Evolutionary conservation across 2,888 invertebrate genomes (phyloP), one percentile per base, ranked within the genome.

Genomic region (Phortica magna): DNA sequence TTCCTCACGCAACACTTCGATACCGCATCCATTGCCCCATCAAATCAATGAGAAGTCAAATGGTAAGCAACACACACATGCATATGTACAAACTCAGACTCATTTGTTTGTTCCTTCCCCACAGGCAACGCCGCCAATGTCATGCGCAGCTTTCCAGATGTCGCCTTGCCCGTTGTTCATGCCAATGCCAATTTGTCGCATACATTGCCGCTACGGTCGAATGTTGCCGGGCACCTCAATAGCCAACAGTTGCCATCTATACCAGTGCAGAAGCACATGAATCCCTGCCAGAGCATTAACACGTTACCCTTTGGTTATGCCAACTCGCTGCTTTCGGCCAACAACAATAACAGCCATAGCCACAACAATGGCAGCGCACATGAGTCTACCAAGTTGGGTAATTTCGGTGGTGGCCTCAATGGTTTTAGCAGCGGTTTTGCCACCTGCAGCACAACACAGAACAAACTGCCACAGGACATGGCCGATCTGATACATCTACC

Each of bases 401-500:
- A 48, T 68, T 42, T n/a, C 43, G 9, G n/a, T 48, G 43, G 22
- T 48, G 68, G 73, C 9, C 31, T n/a, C 31, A 31, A 31, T 19
- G 73, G 75, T n/a, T 76, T 42, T 70, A 76, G 76, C 74, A 79
- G 73, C 76, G 74, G 68, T 22, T 75, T 0, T 22, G 57, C 31
- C 65, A 4, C 39, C 59, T 10, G 64, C 57, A 7, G 19, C 31
- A 31, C 31, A 31, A 31, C 31, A 31, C 31, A 31, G 31, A 78
- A 83, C 57, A 90, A 90, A 64, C 84, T 87, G 67, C 86, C 89
- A 41, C 83, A 85, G 76, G 91, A 96, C 92, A 94, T 97, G 90
- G 96, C 97, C 89, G 98, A 98, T 93, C 94, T 98, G 87, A 98
- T 98, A 91, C 98, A 98, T 93, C 93, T 98, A 88, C 95, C 96